Evolutionary conservation across 2,888 invertebrate genomes (phyloP), one percentile per base, ranked within the genome.

Genomic region (Cabera pusaria): DNA sequence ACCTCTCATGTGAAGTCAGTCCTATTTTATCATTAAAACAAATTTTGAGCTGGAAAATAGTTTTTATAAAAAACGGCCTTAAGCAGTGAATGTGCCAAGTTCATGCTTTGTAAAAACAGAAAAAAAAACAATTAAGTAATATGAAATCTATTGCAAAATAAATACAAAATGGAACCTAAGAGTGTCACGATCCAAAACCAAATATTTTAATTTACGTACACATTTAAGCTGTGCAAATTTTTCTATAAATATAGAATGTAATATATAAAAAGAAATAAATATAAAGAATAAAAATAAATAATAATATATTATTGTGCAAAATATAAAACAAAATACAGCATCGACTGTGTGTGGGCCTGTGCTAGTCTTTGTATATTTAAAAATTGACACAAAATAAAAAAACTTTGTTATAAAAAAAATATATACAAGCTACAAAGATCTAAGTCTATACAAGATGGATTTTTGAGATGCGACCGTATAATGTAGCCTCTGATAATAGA

Each of bases 81-180:
- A 60, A 72, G 64, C 64, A 61, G 74, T 73, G 74, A 77, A 78
- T 72, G 71, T 72, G 75, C 62, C 53, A 73, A 73, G 65, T 54
- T 22, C 66, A 66, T 65, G 69, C 69, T 17, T 39, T 36, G 34
- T 25, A 19, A 5, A 14, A 25, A 9, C 5, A 7, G 5, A 6
- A n/a, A 9, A 8, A 3, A 9, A 29, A 49, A 25, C 47, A 6
- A 34, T 6, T 35, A 12, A 27, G 17, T 20, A 41, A 39, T 24
- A 35, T 25, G 39, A 44, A 26, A 32, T 19, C 29, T 25, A 16
- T 17, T 14, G 14, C 14, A 21, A 26, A n/a, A 27, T n/a, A 26
- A 7, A 7, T 6, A 17, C n/a, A 22, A 16, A n/a, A n/a, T n/a
- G n/a, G n/a, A n/a, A n/a, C n/a, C n/a, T n/a, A n/a, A n/a, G n/a